Conservation (phyloP, 2,797 vertebrate genomes). For the Sciurus vulgaris region DNA sequence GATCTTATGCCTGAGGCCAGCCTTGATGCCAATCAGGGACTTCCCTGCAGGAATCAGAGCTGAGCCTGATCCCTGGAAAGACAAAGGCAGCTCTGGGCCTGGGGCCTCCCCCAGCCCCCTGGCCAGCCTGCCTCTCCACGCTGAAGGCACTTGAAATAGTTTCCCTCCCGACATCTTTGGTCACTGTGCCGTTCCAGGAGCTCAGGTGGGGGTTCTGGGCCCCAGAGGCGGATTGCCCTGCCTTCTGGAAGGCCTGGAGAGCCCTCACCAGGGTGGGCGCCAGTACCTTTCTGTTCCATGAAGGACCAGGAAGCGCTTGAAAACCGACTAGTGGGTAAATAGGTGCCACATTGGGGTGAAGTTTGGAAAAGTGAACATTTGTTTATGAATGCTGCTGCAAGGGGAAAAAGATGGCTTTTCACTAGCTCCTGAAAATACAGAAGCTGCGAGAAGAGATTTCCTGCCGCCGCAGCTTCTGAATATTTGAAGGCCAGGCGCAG, state of each 20-base stretch:
- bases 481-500: background rate
- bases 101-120: background rate
- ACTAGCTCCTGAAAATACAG: conserved; percentile 39
- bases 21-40: conserved; percentile 85
- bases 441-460: conserved; percentile 58
- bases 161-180: background rate
- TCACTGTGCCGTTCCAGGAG: background rate
- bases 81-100: conserved; percentile 79
- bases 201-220: background rate
- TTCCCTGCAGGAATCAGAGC: conserved; percentile 85
- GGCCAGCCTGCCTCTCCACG: background rate
- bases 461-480: background rate
- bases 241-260: background rate
- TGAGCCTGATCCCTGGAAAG: conserved; percentile 82
- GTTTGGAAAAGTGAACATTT: background rate
- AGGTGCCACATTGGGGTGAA: conserved; percentile 9
- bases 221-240: background rate
- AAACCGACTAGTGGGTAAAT: conserved; percentile 1
- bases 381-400: conserved; percentile 52
- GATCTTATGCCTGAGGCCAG: conserved; percentile 89
- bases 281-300: background rate
- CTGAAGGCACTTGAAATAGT: background rate
- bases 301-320: conserved; percentile 58
- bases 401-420: conserved; percentile 66
- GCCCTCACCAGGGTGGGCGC: background rate